Percentiles rank a stretch among this genome's conserved stretches.
Evolutionary conservation across 2,113 vertebrate genomes (phyloP).

Genomic region (Spea bombifrons): DNA sequence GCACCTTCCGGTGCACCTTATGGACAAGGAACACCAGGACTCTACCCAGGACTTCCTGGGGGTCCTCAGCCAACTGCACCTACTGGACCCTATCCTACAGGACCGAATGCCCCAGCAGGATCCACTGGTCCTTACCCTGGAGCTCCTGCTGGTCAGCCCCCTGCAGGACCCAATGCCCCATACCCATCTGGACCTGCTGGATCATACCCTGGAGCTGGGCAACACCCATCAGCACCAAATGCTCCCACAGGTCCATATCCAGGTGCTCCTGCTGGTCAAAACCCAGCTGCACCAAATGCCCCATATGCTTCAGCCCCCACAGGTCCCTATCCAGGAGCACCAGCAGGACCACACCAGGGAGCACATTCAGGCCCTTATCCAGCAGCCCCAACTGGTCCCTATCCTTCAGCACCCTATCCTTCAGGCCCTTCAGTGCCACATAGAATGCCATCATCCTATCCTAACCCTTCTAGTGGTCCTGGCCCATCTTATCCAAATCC

Average conservation of each 20-base stretch:
- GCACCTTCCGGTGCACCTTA: slow-evolving; percentile 68
- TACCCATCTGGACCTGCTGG: slow-evolving; percentile 46
- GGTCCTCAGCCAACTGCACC: slow-evolving; percentile 22
- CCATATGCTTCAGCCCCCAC: slow-evolving; percentile 1
- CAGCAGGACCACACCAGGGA: slow-evolving; percentile 11
- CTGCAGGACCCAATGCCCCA: slow-evolving; percentile 35
- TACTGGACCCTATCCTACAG: slow-evolving; percentile 15
- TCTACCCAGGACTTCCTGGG: slow-evolving; percentile 55
- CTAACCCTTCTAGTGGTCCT: not conserved
- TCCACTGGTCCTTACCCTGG: slow-evolving; percentile 49
- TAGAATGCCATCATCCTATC: slow-evolving; percentile 60
- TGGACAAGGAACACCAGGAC: slow-evolving; percentile 70
- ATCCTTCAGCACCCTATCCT: slow-evolving; percentile 49
- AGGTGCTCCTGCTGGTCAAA: slow-evolving; percentile 8
- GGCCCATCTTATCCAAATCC: slow-evolving; percentile 63
- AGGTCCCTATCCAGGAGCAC: slow-evolving; percentile 13
- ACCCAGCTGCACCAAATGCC: slow-evolving; percentile 21
- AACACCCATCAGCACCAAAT: slow-evolving; percentile 10
- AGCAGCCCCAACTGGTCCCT: slow-evolving; percentile 9
- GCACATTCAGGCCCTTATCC: slow-evolving; percentile 20
- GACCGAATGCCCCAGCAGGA: slow-evolving; percentile 13
- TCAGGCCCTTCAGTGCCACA: slow-evolving; percentile 64
- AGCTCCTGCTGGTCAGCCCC: slow-evolving; percentile 54
- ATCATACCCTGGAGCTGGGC: slow-evolving; percentile 43
- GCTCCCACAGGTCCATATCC: slow-evolving; percentile 13